A percentile compares a stretch with the other conserved stretches of the same genome.
These are phyloP conservation scores for Latrodectus geometricus DNA, from an alignment of 1,140 invertebrate species.

Conservation along the genomic window DNA sequence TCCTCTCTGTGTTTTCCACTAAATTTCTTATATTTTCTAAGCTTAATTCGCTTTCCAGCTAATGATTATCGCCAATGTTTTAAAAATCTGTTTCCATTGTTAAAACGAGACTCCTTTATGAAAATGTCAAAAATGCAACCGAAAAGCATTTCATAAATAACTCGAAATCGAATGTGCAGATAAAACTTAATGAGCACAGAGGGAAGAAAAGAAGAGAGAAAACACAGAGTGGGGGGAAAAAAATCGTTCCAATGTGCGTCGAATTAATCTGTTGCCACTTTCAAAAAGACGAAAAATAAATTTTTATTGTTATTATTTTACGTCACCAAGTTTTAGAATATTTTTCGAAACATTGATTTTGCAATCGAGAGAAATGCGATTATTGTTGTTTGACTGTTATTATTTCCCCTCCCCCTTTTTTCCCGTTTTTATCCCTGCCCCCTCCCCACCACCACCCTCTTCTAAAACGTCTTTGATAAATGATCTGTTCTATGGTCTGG, in stretches of 20 bases:
- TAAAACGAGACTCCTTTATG: constrained; percentile 17
- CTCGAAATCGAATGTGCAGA: constrained; percentile 49
- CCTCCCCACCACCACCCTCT: not conserved
- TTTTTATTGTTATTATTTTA: constrained; percentile 58
- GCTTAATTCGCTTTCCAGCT: not conserved
- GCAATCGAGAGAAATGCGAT: constrained; percentile 57
- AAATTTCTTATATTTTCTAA: constrained; percentile 3
- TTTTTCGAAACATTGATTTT: constrained; percentile 62
- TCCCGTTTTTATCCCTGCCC: constrained; percentile 6
- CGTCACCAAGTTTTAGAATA: constrained; percentile 61
- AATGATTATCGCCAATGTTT: constrained; percentile 57
- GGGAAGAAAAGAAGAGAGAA: not conserved
- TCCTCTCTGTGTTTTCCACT: constrained; percentile 5
- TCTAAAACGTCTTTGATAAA: constrained; percentile 35
- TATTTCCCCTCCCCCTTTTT: constrained; percentile 10
- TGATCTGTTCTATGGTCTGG: constrained; percentile 29
- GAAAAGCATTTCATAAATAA: constrained; percentile 58
- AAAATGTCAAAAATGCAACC: constrained; percentile 44
- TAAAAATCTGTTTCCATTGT: constrained; percentile 49
- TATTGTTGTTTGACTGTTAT: constrained; percentile 51
- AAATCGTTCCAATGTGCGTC: not conserved
- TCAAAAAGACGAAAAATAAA: constrained; percentile 51
- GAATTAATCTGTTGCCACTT: constrained; percentile 61
- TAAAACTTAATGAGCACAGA: constrained; percentile 36
- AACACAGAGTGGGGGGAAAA: constrained; percentile 23